Percentiles rank a stretch among this genome's conserved stretches.
phyloP scores from a whole-genome alignment of 2,797 vertebrate genomes.

The Anableps anableps region DNA sequence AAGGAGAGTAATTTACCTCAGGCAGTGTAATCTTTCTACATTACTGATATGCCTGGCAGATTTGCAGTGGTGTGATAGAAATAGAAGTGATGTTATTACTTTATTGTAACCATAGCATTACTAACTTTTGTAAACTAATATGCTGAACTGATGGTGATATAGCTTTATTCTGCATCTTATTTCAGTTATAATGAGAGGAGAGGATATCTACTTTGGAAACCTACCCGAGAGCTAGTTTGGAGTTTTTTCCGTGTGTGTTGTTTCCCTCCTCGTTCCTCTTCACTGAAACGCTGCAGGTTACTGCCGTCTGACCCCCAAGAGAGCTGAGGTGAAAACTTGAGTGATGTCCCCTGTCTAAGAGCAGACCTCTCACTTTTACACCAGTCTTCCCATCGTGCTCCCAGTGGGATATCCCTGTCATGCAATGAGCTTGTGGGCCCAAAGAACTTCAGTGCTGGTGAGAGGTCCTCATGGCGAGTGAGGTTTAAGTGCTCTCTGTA shows the following conservation, averaged over 20 bases:
- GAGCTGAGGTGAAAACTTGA: conserved; percentile 65
- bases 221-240: background rate
- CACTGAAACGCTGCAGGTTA: conserved; percentile 19
- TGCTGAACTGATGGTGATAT: background rate
- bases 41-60: background rate
- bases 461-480: conserved; percentile 16
- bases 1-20: background rate
- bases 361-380: conserved; percentile 65
- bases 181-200: background rate
- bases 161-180: background rate
- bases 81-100: background rate
- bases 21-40: background rate
- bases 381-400: conserved; percentile 56
- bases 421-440: conserved; percentile 29
- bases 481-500: conserved; percentile 47
- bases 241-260: background rate
- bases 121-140: background rate
- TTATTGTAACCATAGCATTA: background rate
- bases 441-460: conserved; percentile 41
- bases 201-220: background rate
- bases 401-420: conserved; percentile 66
- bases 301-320: conserved; percentile 28
- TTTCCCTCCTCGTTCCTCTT: conserved; percentile 8
- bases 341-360: conserved; percentile 56
- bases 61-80: background rate